phyloP scores from a whole-genome alignment of 1,140 invertebrate genomes.

The Lycorma delicatula region DNA sequence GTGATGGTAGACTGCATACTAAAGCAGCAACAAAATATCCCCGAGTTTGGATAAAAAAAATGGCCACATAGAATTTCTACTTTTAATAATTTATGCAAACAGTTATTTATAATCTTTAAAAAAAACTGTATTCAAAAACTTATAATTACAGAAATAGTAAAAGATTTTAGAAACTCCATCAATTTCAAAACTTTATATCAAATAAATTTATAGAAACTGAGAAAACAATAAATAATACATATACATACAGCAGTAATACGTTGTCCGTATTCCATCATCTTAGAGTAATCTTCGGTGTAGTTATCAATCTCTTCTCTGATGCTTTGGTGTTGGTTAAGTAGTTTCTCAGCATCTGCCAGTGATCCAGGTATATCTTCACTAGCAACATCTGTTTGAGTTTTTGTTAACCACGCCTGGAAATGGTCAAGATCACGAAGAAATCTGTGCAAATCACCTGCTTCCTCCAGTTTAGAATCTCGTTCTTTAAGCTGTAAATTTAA shows the following conservation, averaged over 20 bases:
- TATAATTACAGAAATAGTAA: no score
- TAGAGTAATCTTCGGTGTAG: conserved; percentile 94
- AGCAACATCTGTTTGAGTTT: conserved; percentile 95
- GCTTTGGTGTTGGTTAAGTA: conserved; percentile 92
- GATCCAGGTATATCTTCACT: conserved; percentile 97
- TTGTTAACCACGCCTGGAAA: conserved; percentile 98
- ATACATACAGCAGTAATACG: conserved; percentile 73
- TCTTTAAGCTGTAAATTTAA: conserved; percentile 67
- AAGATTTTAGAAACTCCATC: no score
- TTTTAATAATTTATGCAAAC: no score
- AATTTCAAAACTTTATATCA: no score
- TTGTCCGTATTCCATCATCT: conserved; percentile 99
- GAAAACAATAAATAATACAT: no score
- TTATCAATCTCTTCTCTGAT: conserved; percentile 99
- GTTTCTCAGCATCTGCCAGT: conserved; percentile 91
- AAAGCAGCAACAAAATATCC: no score
- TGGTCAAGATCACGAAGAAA: conserved; percentile 98
- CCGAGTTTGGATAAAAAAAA: no score
- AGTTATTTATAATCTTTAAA: no score
- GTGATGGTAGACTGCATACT: no score
- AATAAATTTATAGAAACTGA: no score
- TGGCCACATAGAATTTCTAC: no score
- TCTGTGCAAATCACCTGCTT: conserved; percentile 95
- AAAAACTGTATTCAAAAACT: no score
- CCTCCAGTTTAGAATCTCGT: conserved; percentile 94